Evolutionary conservation across 2,113 vertebrate genomes (phyloP), one percentile per base, ranked within the genome.

Genomic region (Nycticryphes semicollaris): DNA sequence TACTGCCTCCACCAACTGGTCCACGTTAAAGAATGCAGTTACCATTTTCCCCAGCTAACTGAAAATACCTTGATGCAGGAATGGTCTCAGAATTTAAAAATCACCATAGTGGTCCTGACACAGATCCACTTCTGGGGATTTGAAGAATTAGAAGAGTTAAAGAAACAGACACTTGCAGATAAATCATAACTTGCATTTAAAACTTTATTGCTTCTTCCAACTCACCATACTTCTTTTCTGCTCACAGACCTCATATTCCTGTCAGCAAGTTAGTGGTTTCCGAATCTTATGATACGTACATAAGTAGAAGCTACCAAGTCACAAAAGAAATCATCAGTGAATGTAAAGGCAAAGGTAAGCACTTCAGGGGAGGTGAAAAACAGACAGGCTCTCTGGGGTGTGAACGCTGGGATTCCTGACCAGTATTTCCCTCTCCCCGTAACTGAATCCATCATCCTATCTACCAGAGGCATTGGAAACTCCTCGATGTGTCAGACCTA

Each of bases 281-380:
- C 1, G 99, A 99, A 96, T 98, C 99, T 25, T 99, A 99, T 9
- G 99, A 99, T 45, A 98, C 98, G 1, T 99, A 99, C 87, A 99
- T 99, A 97, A 99, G 98, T 87, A 98, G 99, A 93, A 99, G 99
- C 97, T 99, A 98, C 98, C 99, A 99, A 97, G 99, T 99, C 68
- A 99, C 99, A 3, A 98, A 99, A 94, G 99, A 99, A 95, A 99
- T 99, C 94, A 98, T 99, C 96, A 97, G 98, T 43, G 99, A 99
- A 97, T 99, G 99, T 98, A 99, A 99, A 97, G 98, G 97, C 94
- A 98, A 99, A 98, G 99, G 99, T 99, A 97, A 93, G 98, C 84
- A 59, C 28, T 37, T 6, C 57, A 59, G 8, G n/a, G 41, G 3
- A 43, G 17, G 2, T 14, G 50, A 21, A 51, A 81, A 72, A 7